phyloP scores from a whole-genome alignment of 2,113 vertebrate genomes.

The Sapayoa aenigma region DNA sequence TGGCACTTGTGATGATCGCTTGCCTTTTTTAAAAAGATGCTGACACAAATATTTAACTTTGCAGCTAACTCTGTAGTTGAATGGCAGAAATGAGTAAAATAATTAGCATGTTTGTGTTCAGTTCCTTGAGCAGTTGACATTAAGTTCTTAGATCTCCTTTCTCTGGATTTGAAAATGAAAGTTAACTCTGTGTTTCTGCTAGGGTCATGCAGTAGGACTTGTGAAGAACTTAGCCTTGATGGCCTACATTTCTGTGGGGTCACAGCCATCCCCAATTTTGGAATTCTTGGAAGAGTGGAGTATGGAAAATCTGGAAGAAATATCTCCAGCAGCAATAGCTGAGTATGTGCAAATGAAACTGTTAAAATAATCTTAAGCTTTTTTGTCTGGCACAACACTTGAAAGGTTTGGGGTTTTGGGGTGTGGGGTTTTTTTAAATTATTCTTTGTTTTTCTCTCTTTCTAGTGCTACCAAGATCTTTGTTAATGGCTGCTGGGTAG shows the following conservation, averaged over 20 bases:
- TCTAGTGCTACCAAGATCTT: constrained; percentile 97
- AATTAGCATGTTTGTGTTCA: not conserved
- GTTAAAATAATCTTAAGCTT: not conserved
- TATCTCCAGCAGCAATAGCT: constrained; percentile 96
- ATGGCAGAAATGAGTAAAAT: not conserved
- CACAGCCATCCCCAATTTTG: constrained; percentile 95
- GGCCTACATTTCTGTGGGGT: constrained; percentile 99
- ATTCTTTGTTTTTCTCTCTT: not conserved
- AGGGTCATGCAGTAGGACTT: constrained; percentile 98
- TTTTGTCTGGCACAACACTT: not conserved
- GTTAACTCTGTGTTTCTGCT: not conserved
- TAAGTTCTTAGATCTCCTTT: not conserved
- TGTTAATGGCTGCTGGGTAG: constrained; percentile 99
- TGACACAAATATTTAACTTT: not conserved
- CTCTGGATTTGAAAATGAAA: not conserved
- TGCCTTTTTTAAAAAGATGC: not conserved
- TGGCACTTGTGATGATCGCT: not conserved
- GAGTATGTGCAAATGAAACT: constrained; percentile 79
- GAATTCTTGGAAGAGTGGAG: constrained; percentile 99
- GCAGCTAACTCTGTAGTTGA: not conserved
- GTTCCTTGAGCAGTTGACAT: not conserved
- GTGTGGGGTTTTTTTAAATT: not conserved
- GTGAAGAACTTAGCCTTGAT: constrained; percentile 98
- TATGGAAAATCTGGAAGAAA: constrained; percentile 99
- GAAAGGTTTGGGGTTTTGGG: not conserved